Evolutionary conservation across 2,113 vertebrate genomes (phyloP).

Genomic region (Salvelinus sp.): DNA sequence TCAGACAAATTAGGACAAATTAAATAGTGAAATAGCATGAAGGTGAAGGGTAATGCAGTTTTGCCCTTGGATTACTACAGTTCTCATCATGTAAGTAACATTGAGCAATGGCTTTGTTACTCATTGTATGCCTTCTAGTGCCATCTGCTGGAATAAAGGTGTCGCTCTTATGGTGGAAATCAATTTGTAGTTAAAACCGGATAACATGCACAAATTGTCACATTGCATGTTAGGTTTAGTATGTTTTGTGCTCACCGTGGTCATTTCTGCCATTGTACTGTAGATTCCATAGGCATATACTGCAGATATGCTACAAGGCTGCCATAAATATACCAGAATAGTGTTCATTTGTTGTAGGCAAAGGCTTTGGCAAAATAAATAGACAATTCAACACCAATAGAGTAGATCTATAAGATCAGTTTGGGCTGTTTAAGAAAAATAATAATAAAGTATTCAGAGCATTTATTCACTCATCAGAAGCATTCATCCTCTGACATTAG

Average conservation of each 20-base stretch:
- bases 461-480: background rate
- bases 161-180: background rate
- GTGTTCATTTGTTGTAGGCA: no score
- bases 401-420: background rate
- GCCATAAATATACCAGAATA: no score
- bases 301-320: no score
- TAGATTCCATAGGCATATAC: no score
- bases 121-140: conserved; percentile 34
- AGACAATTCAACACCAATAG: no score
- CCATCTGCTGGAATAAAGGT: conserved; percentile 49
- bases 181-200: background rate
- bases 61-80: background rate
- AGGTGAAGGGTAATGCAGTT: background rate
- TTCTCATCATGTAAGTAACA: background rate
- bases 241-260: background rate
- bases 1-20: no score
- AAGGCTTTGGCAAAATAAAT: no score
- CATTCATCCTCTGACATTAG: conserved; percentile 19
- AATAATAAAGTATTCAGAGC: background rate
- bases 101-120: background rate
- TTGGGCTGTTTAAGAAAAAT: background rate
- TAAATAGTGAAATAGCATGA: background rate
- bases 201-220: background rate
- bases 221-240: background rate
- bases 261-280: background rate